Evolutionary conservation across 2,888 invertebrate genomes (phyloP).

Genomic region (Acanthoscelides obtectus): DNA sequence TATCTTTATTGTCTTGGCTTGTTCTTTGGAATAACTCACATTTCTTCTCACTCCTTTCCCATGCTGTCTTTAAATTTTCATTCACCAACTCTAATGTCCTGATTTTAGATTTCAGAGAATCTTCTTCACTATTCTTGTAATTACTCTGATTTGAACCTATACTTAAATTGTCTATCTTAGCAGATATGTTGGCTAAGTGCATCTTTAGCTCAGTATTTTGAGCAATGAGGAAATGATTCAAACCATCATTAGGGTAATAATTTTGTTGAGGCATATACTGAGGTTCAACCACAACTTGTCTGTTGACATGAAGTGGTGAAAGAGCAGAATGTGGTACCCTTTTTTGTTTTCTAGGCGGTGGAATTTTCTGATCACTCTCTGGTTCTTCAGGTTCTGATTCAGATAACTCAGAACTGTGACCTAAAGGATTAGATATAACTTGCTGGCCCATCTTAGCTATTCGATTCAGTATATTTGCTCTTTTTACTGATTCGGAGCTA

Average conservation of each 20-base stretch:
- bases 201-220: constrained; percentile 64
- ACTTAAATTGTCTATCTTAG: constrained; percentile 59
- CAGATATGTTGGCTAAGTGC: constrained; percentile 58
- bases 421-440: constrained; percentile 39
- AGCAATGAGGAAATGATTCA: constrained; percentile 52
- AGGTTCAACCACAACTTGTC: constrained; percentile 1
- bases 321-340: neutral
- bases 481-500: constrained; percentile 31
- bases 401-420: constrained; percentile 24
- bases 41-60: constrained; percentile 13
- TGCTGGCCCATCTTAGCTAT: constrained; percentile 58
- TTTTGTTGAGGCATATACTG: neutral
- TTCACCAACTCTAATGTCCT: constrained; percentile 41
- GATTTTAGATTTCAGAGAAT: constrained; percentile 38
- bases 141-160: constrained; percentile 19
- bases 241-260: constrained; percentile 36
- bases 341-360: constrained; percentile 17
- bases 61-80: constrained; percentile 38
- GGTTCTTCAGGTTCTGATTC: constrained; percentile 29
- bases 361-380: constrained; percentile 12
- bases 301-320: neutral
- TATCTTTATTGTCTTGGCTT: neutral
- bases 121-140: constrained; percentile 30
- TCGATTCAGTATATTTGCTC: constrained; percentile 51
- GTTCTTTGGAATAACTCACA: constrained; percentile 4